These are phyloP conservation scores for Melanogrammus aeglefinus DNA, from an alignment of 2,797 vertebrate genomes.

Conservation along the genomic window DNA sequence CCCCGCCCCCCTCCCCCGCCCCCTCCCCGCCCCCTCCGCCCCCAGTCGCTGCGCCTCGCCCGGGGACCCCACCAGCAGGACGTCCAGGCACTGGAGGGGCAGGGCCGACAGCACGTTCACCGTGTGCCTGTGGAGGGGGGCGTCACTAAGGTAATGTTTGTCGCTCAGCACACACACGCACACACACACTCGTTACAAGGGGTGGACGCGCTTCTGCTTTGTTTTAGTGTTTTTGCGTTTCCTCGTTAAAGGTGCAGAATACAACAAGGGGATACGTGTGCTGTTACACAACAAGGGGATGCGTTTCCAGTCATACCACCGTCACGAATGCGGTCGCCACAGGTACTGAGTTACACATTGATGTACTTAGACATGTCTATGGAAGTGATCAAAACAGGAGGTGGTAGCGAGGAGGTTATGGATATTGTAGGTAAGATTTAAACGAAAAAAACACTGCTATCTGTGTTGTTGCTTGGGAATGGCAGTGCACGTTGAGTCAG, in stretches of 20 bases:
- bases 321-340: background rate
- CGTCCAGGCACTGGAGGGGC: slow-evolving; percentile 72
- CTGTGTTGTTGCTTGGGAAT: background rate
- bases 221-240: no score
- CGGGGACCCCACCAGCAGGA: slow-evolving; percentile 55
- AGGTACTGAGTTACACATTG: background rate
- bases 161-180: background rate
- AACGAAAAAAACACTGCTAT: background rate
- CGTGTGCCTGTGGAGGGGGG: slow-evolving; percentile 51
- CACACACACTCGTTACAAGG: background rate
- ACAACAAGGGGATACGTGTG: no score
- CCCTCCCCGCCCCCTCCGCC: slow-evolving; percentile 51
- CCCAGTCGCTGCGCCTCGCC: no score
- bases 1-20: slow-evolving; percentile 41
- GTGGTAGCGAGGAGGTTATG: background rate
- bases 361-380: background rate
- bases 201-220: background rate
- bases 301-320: background rate
- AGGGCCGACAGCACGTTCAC: slow-evolving; percentile 71
- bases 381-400: background rate
- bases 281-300: background rate
- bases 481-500: background rate
- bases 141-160: background rate
- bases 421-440: background rate
- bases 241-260: no score